Percentiles rank a stretch among this genome's conserved stretches.
Conservation (phyloP, 2,797 vertebrate species). For the Poecile montanus region DNA sequence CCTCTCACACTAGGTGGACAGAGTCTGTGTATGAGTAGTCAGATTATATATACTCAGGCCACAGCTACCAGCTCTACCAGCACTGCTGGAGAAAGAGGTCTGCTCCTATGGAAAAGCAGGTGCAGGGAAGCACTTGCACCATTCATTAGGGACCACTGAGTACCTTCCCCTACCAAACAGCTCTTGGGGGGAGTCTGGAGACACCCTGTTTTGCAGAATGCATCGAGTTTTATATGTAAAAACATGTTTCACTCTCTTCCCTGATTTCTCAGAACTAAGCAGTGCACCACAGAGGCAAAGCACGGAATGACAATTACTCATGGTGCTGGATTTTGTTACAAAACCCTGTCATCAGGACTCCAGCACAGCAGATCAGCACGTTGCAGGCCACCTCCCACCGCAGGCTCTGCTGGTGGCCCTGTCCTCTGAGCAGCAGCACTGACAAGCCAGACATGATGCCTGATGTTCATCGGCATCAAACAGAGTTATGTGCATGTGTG, state of each 20-base stretch:
- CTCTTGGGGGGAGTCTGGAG: neutral
- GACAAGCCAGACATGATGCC: neutral
- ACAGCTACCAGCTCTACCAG: neutral
- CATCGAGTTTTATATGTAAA: rapidly evolving
- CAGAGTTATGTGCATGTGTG: neutral
- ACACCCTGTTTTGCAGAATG: neutral
- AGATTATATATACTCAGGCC: neutral
- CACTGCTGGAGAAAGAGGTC: neutral
- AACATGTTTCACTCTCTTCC: neutral
- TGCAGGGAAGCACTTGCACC: neutral
- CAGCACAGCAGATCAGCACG: neutral
- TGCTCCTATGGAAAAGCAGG: neutral
- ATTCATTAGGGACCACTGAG: neutral
- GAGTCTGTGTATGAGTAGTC: neutral
- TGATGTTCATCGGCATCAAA: neutral
- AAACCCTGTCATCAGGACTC: neutral
- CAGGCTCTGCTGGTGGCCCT: neutral
- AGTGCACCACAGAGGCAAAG: neutral
- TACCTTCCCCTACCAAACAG: neutral
- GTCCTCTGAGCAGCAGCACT: neutral
- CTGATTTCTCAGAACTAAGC: neutral
- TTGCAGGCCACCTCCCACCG: neutral
- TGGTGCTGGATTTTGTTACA: neutral
- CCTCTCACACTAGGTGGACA: neutral
- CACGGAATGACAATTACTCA: neutral